These are phyloP conservation scores for Pachycephala philippinensis DNA, from an alignment of 2,113 vertebrate genomes.

Conservation along the genomic window DNA sequence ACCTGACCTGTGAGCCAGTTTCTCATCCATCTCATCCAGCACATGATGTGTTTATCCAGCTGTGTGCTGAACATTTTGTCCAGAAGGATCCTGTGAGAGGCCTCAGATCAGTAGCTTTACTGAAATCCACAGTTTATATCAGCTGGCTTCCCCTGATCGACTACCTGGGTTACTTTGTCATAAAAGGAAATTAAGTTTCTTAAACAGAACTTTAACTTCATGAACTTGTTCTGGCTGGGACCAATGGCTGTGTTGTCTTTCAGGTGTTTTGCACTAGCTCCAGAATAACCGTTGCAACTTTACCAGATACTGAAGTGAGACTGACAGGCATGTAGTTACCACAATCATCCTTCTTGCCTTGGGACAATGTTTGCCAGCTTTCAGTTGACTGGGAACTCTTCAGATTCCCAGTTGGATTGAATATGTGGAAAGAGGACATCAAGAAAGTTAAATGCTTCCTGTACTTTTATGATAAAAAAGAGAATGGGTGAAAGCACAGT, in stretches of 20 bases:
- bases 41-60: background rate
- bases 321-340: background rate
- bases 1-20: background rate
- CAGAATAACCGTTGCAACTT: background rate
- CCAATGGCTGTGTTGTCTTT: background rate
- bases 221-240: background rate
- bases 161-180: background rate
- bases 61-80: background rate
- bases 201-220: background rate
- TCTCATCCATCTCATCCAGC: background rate
- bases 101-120: background rate
- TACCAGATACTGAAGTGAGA: background rate
- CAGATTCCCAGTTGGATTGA: background rate
- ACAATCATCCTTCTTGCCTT: background rate
- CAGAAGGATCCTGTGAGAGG: background rate
- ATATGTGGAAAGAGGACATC: background rate
- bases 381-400: background rate
- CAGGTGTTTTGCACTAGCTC: background rate
- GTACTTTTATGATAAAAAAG: background rate
- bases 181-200: background rate
- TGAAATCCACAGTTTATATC: background rate
- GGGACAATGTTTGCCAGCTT: background rate
- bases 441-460: background rate
- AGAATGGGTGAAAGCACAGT: background rate
- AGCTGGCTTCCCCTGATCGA: background rate